phyloP scores from a whole-genome alignment of 2,797 vertebrate species.

The Pseudopleuronectes americanus region DNA sequence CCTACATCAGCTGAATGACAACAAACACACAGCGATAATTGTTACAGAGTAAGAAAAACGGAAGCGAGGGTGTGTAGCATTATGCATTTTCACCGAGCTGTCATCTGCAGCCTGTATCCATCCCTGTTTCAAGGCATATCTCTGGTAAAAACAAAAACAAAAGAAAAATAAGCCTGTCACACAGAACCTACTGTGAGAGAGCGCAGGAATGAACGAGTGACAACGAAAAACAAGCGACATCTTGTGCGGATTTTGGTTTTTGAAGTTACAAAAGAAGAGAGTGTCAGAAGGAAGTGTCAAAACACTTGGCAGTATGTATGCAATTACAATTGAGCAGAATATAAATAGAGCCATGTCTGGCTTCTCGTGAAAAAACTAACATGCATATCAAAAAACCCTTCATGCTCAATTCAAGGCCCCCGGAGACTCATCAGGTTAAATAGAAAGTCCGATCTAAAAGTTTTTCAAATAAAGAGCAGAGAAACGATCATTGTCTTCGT shows the following conservation, averaged over 20 bases:
- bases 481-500: constrained; percentile 14
- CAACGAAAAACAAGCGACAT: constrained; percentile 28
- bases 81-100: constrained; percentile 49
- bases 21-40: constrained; percentile 18
- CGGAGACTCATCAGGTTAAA: constrained; percentile 61
- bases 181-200: constrained; percentile 24
- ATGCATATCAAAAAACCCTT: constrained; percentile 81
- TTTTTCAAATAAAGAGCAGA: constrained; percentile 59
- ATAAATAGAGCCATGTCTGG: constrained; percentile 77
- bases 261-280: constrained; percentile 59
- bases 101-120: constrained; percentile 44
- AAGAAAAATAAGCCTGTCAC: constrained; percentile 13
- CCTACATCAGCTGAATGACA: constrained; percentile 47
- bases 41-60: constrained; percentile 43
- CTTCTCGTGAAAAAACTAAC: constrained; percentile 67
- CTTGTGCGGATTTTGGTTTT: constrained; percentile 67
- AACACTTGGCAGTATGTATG: constrained; percentile 80
- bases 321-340: constrained; percentile 75
- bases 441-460: constrained; percentile 65
- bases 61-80: constrained; percentile 22
- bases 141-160: constrained; percentile 52
- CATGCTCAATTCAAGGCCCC: constrained; percentile 60
- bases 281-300: constrained; percentile 58
- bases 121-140: constrained; percentile 72
- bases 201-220: constrained; percentile 33